Conservation (phyloP, 53 echinoderm and acorn worm genomes). For the Zoroaster sp. region DNA sequence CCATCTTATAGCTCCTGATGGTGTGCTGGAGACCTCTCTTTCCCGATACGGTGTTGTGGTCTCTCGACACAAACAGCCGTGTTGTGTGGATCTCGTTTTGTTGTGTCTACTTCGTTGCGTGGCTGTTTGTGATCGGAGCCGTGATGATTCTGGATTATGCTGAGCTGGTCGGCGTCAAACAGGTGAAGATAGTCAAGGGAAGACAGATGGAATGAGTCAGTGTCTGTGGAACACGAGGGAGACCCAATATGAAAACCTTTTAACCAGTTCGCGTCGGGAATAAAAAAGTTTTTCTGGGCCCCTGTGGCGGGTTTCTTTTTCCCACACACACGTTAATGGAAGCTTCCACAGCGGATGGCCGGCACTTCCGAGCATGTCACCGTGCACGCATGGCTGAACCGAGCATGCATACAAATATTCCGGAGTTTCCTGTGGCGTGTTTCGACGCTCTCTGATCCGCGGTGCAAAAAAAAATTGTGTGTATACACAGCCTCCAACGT, state of each 20-base stretch:
- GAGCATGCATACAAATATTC: too few relatives aligned
- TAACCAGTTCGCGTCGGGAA: too few relatives aligned
- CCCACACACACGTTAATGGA: too few relatives aligned
- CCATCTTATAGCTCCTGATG: conserved; percentile 57
- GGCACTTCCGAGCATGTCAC: not conserved
- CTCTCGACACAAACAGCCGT: conserved; percentile 7
- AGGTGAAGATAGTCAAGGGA: conserved; percentile 28
- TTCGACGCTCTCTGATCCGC: too few relatives aligned
- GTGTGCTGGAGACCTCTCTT: conserved; percentile 49
- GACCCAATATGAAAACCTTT: not conserved
- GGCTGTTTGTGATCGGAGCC: conserved; percentile 59
- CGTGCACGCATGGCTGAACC: too few relatives aligned
- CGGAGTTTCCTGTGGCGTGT: too few relatives aligned
- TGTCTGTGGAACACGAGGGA: not conserved
- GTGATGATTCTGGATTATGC: conserved; percentile 65
- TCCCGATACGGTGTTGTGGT: conserved; percentile 48
- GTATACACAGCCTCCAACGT: too few relatives aligned
- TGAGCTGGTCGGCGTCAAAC: conserved; percentile 72
- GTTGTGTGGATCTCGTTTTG: not conserved
- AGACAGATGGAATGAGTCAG: not conserved
- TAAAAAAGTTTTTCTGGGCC: too few relatives aligned
- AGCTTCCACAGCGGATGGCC: too few relatives aligned
- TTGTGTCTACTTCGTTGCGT: conserved; percentile 35
- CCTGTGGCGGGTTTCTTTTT: too few relatives aligned
- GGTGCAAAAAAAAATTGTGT: not conserved